These are phyloP conservation scores for Cettia cetti DNA, from an alignment of 2,113 vertebrate genomes.

Conservation along the genomic window DNA sequence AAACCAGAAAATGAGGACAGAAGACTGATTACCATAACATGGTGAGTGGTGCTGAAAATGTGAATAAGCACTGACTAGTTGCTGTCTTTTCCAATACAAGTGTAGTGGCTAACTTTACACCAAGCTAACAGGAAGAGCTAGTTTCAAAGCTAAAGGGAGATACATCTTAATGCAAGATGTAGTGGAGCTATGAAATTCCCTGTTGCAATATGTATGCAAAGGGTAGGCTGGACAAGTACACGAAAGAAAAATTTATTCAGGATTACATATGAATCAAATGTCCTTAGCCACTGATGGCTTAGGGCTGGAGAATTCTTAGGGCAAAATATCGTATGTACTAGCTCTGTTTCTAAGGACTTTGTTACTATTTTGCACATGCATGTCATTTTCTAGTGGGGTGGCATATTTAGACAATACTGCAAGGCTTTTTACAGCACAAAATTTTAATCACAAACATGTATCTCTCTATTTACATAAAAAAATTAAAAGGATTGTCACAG, in stretches of 20 bases:
- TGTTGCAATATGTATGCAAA: neutral
- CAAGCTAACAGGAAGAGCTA: neutral
- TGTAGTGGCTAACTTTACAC: neutral
- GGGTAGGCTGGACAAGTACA: neutral
- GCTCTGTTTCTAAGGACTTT: neutral
- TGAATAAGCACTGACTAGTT: conserved; percentile 4
- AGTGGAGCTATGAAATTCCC: neutral
- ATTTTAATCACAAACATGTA: neutral
- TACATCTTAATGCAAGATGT: neutral
- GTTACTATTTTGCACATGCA: neutral
- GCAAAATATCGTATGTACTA: neutral
- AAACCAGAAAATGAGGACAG: neutral
- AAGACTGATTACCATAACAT: neutral
- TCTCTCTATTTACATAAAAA: neutral
- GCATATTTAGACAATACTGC: neutral
- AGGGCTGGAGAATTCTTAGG: neutral
- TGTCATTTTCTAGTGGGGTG: neutral
- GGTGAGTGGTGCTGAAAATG: neutral
- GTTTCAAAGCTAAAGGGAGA: neutral
- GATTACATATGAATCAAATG: neutral
- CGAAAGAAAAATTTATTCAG: neutral
- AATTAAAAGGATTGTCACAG: neutral
- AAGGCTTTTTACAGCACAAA: neutral
- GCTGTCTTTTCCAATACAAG: neutral
- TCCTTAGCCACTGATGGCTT: neutral